Evolutionary conservation across 2,888 invertebrate species (phyloP), one percentile per base, ranked within the genome.

Genomic region (Elysia crispata): DNA sequence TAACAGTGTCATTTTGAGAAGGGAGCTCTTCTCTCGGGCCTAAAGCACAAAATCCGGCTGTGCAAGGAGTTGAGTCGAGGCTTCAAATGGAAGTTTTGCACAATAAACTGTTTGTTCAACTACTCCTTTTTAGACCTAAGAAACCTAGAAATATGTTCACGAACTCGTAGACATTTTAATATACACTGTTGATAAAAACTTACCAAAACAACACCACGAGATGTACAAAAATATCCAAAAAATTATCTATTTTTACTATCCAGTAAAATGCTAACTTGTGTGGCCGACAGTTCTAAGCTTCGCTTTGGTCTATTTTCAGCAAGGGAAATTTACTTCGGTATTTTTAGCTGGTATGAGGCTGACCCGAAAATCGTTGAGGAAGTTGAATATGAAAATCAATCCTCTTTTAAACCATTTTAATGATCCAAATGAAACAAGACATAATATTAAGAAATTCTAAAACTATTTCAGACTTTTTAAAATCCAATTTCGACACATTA

Each of bases 231-330:
- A 87, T 88, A 88, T 86, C 86, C 83, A 84, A 84, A n/a, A n/a
- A 82, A 83, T 81, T 87, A 86, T 87, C 90, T 90, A 90, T 90
- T 90, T 90, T 89, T 90, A 90, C 89, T 89, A 86, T 87, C 90
- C 90, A 90, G 89, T 90, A 86, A 87, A 86, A 87, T 88, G 85
- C 86, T 82, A 41, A 41, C 41, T 11, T 41, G 41, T 41, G 85
- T 84, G 85, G 83, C 82, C 78, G 85, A 83, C 86, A 86, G 86
- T 84, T 85, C 69, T 85, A 86, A 84, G 85, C 84, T 85, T 75
- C 50, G 57, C 50, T 6, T 31, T 85, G 86, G 84, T 86, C 89
- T 88, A 89, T 89, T 89, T 89, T 88, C 82, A 84, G 86, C 84
- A 85, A 86, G 85, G 89, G 88, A 88, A 89, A 89, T 85, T 41